phyloP scores from a whole-genome alignment of 2,797 vertebrate species.

The Bradypodion pumilum region DNA sequence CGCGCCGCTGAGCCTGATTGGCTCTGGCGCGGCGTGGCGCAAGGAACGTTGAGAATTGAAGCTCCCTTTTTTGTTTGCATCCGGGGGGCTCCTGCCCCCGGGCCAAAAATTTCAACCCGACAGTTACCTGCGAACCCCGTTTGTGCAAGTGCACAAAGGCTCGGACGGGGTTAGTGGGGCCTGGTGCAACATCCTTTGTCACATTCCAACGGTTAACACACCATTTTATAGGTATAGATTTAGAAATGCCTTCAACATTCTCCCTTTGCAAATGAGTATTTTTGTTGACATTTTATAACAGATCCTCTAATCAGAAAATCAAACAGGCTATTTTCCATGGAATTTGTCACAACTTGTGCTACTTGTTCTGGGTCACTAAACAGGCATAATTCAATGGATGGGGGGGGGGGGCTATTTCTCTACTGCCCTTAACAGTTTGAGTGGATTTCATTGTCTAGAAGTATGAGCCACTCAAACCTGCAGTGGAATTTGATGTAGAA shows the following conservation, averaged over 20 bases:
- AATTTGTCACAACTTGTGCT: not conserved
- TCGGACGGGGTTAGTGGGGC: too few relatives aligned
- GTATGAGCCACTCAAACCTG: not conserved
- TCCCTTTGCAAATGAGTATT: not conserved
- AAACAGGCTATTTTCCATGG: slow-evolving; percentile 49
- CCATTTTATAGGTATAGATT: too few relatives aligned
- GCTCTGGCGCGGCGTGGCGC: too few relatives aligned
- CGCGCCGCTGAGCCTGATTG: too few relatives aligned
- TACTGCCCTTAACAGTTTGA: slow-evolving; percentile 27
- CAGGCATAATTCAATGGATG: slow-evolving; percentile 10
- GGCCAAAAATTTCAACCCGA: too few relatives aligned
- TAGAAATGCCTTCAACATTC: not conserved
- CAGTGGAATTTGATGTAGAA: not conserved
- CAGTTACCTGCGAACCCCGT: too few relatives aligned
- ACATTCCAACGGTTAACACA: too few relatives aligned
- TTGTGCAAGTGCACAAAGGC: too few relatives aligned
- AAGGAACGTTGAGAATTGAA: too few relatives aligned
- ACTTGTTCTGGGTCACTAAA: slow-evolving; percentile 41
- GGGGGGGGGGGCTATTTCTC: slow-evolving; percentile 28
- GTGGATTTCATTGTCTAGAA: slow-evolving; percentile 39
- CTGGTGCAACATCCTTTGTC: too few relatives aligned
- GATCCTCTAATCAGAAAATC: slow-evolving; percentile 55
- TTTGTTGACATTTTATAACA: not conserved
- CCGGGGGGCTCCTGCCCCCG: too few relatives aligned
- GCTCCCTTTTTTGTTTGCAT: too few relatives aligned